Evolutionary conservation across 2,797 vertebrate species (phyloP).

Genomic region (Orientallactaga sibirica): DNA sequence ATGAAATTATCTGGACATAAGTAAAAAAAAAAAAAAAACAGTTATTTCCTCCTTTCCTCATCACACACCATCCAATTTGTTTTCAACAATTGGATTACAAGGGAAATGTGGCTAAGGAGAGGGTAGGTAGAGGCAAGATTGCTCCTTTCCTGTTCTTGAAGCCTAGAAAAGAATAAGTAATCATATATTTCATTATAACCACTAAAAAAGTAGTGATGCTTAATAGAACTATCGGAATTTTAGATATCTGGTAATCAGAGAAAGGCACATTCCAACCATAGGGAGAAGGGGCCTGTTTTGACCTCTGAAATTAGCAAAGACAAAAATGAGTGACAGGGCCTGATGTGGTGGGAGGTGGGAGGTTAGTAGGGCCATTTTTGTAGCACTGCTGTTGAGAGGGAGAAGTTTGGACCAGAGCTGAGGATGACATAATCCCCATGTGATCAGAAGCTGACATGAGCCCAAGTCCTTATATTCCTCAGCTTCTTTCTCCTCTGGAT

Average conservation of each 20-base stretch:
- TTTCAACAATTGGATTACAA: slow-evolving; percentile 50
- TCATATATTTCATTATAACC: slow-evolving; percentile 26
- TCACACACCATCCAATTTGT: not conserved
- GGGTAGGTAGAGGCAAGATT: not conserved
- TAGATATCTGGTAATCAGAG: slow-evolving; percentile 72
- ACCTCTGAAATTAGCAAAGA: slow-evolving; percentile 70
- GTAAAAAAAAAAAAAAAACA: not conserved
- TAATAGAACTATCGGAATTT: slow-evolving; percentile 52
- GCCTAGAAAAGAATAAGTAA: slow-evolving; percentile 49
- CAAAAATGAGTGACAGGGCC: slow-evolving; percentile 68
- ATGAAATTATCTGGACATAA: slow-evolving; percentile 46
- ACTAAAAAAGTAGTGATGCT: slow-evolving; percentile 44
- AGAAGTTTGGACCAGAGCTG: slow-evolving; percentile 64
- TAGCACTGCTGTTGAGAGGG: slow-evolving; percentile 65
- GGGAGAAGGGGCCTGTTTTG: slow-evolving; percentile 63
- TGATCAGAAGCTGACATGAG: slow-evolving; percentile 62
- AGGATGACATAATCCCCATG: slow-evolving; percentile 76
- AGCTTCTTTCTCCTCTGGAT: slow-evolving; percentile 64
- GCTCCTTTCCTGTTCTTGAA: slow-evolving; percentile 35
- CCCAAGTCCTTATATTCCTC: slow-evolving; percentile 68
- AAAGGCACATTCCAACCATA: slow-evolving; percentile 65
- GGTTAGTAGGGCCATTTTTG: slow-evolving; percentile 40
- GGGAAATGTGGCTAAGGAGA: slow-evolving; percentile 17
- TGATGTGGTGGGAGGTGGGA: slow-evolving; percentile 36
- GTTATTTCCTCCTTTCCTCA: slow-evolving; percentile 27